These are phyloP conservation scores for Chamaetylas fuelleborni DNA, from an alignment of 2,113 vertebrate species.

Conservation along the genomic window DNA sequence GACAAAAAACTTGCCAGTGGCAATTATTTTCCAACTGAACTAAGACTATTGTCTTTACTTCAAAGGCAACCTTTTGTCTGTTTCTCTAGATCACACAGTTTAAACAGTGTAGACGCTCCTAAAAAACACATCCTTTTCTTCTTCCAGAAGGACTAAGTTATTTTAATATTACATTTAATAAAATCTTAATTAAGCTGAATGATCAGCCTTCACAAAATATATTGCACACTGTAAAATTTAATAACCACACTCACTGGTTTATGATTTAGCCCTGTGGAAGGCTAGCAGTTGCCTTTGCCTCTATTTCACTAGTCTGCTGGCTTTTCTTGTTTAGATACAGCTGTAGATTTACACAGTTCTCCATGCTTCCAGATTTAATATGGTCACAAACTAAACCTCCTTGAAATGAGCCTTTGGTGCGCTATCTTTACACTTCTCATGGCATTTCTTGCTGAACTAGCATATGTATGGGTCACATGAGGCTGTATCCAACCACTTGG, in stretches of 20 bases:
- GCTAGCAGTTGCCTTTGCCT: not conserved
- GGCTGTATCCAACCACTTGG: not conserved
- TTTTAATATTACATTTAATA: not conserved
- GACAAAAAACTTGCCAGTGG: not conserved
- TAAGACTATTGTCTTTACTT: not conserved
- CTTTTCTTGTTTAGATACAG: not conserved
- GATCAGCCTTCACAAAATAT: not conserved
- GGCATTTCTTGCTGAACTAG: not conserved
- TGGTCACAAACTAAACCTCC: not conserved
- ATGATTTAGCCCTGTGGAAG: not conserved
- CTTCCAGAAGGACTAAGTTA: not conserved
- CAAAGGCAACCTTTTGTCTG: not conserved
- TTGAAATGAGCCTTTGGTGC: not conserved
- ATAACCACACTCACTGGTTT: not conserved
- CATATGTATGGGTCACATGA: fast-evolving
- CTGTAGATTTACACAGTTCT: not conserved
- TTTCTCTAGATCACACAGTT: not conserved
- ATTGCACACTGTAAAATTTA: not conserved
- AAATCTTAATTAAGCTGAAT: not conserved
- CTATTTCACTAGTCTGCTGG: not conserved
- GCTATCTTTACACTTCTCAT: not conserved
- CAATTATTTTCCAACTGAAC: not conserved
- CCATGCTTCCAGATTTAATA: not conserved
- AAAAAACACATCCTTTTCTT: not conserved
- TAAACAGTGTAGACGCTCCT: not conserved